Percentiles rank a stretch among this genome's conserved stretches.
Conservation (phyloP, 35 echinoderm and acorn worm genomes). For the Ophioderma brevispina region DNA sequence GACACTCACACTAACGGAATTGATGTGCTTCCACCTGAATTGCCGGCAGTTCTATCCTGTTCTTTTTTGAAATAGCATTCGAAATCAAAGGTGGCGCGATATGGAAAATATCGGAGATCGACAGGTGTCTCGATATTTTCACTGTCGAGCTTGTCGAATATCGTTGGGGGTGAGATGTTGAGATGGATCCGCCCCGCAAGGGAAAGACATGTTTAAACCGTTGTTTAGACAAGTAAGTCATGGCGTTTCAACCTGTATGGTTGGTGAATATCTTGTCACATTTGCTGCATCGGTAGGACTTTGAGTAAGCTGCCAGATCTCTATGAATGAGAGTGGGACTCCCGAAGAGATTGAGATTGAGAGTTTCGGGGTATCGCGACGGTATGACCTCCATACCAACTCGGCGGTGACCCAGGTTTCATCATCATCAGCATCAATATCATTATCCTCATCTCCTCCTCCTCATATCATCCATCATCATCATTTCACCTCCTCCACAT, state of each 20-base stretch:
- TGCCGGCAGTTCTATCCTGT: background rate
- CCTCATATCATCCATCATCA: background rate
- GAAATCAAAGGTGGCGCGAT: background rate
- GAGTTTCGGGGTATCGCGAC: background rate
- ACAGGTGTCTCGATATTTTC: slow-evolving; percentile 20
- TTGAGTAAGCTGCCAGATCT: background rate
- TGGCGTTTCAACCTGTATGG: background rate
- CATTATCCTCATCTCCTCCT: background rate
- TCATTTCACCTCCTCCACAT: background rate
- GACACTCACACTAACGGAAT: background rate
- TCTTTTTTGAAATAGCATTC: background rate
- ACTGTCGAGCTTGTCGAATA: slow-evolving; percentile 21
- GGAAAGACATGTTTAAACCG: slow-evolving; percentile 22
- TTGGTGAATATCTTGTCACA: background rate
- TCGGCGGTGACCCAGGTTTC: background rate
- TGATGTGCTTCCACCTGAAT: background rate
- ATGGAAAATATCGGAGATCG: background rate
- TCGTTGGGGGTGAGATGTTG: slow-evolving; percentile 18
- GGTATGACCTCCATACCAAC: background rate
- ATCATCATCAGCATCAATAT: background rate
- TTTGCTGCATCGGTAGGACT: background rate
- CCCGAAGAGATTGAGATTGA: slow-evolving; percentile 4
- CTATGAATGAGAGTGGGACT: background rate
- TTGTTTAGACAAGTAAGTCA: background rate
- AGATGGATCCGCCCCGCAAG: slow-evolving; percentile 17